Base-by-base conservation (phyloP, 2,888 invertebrate species). In the Ellobium chinense region DNA sequence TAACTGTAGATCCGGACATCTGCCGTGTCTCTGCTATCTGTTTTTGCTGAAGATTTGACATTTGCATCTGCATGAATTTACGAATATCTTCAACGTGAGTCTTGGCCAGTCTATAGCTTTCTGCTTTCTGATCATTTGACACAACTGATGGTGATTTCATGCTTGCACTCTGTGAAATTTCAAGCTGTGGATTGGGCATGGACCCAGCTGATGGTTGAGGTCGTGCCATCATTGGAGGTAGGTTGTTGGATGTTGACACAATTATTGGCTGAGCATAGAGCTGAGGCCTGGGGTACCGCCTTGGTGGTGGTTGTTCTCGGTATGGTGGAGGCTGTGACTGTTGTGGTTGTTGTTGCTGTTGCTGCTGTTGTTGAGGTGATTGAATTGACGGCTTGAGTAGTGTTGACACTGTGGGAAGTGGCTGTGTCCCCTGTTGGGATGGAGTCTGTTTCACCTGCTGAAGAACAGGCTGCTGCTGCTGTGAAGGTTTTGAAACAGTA, bases 1-100 rank as follows among this genome's bases (percentile, higher is more conserved):
- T 75, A 56, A 79, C 66, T n/a, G 73, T 79, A 31, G 79, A 72
- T 9, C 80, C 80, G 34, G 75, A 65, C 80, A 69, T 80, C n/a
- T 80, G 80, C 9, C 36, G 63, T 14, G 73, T 36, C 24, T 70
- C 56, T 58, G 70, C 27, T 2, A 70, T 70, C n/a, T 73, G 73
- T 58, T 73, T 73, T 31, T 80, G 80, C 9, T 60, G 75, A 12
- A 69, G 37, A 12, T 37, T 54, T 37, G 80, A 80, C 78, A 78
- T 70, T 54, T 80, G 80, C 39, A 69, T 21, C 29, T 73, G 79
- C 80, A 80, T 80, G 39, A 80, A 73, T 1, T 58, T 69, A 18
- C 80, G 62, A 24, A 73, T 65, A 18, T 63, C 63, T 29, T 68
- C 73, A 1, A 65, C 74, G 18, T 80, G 80, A 34, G 68, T 46